Percentiles rank a stretch among this genome's conserved stretches.
phyloP scores from a whole-genome alignment of 2,113 vertebrate genomes.

The Bujurquina vittata region DNA sequence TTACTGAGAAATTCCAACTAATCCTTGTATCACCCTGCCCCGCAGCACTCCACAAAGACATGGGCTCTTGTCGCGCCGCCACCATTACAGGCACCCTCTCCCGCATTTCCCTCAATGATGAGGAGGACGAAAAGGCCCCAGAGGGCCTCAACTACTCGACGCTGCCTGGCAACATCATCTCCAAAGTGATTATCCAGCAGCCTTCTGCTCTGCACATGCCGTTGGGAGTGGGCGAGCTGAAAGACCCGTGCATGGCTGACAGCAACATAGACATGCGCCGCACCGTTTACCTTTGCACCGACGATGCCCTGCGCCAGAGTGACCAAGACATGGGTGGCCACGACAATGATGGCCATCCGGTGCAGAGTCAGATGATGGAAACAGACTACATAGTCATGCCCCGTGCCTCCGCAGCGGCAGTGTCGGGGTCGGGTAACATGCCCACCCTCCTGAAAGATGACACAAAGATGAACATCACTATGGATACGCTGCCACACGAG shows the following conservation, averaged over 20 bases:
- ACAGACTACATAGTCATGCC: conserved; percentile 99
- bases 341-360: conserved; percentile 68
- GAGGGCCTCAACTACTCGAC: conserved; percentile 97
- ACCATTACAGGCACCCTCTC: conserved; percentile 97
- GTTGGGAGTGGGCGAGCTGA: conserved; percentile 90
- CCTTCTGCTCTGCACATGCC: conserved; percentile 93
- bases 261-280: conserved; percentile 88
- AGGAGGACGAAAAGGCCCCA: conserved; percentile 92
- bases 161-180: conserved; percentile 97
- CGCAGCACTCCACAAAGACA: conserved; percentile 97
- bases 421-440: conserved; percentile 84
- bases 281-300: conserved; percentile 96
- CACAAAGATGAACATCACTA: conserved; percentile 92
- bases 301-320: conserved; percentile 90
- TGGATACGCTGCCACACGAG: conserved; percentile 94
- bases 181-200: conserved; percentile 98
- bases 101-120: conserved; percentile 96
- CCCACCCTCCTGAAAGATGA: conserved; percentile 94
- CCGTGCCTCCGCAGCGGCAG: conserved; percentile 63
- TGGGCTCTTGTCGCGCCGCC: conserved; percentile 94
- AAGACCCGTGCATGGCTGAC: conserved; percentile 91
- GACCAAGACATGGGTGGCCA: conserved; percentile 89
- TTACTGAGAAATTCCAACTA: conserved; percentile 35
- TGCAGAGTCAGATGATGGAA: conserved; percentile 93
- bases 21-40: conserved; percentile 55